phyloP scores from a whole-genome alignment of 2,888 invertebrate species.

The Aleiodes alternator region DNA sequence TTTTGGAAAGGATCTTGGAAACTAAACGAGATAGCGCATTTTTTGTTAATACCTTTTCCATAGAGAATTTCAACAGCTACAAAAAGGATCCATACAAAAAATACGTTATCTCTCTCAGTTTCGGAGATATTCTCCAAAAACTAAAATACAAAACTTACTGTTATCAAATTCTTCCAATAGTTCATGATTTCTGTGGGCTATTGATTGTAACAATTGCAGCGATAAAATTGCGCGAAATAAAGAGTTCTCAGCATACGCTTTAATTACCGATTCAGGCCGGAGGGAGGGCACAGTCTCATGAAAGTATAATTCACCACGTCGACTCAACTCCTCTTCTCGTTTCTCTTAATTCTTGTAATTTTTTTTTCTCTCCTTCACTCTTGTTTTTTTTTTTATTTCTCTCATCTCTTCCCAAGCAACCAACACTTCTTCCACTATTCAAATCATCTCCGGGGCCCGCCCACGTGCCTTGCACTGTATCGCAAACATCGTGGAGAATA shows the following conservation, averaged over 20 bases:
- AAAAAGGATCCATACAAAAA: no score
- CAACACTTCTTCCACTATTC: slow-evolving; percentile 53
- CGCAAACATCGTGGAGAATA: slow-evolving; percentile 12
- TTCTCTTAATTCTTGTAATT: slow-evolving; percentile 14
- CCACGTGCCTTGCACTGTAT: slow-evolving; percentile 44
- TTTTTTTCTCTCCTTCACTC: slow-evolving; percentile 17
- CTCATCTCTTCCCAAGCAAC: slow-evolving; percentile 42
- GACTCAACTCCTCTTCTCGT: slow-evolving; percentile 34
- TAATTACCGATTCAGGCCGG: slow-evolving; percentile 66
- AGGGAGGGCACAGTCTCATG: slow-evolving; percentile 62
- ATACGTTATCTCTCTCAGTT: no score
- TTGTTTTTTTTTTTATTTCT: slow-evolving; percentile 36
- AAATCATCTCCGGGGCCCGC: slow-evolving; percentile 53
- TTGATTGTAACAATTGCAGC: slow-evolving; percentile 3
- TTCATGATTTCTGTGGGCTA: not conserved
- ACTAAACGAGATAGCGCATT: no score
- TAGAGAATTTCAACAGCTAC: no score
- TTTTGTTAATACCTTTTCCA: no score
- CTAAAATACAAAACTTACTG: no score
- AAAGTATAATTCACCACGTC: slow-evolving; percentile 65
- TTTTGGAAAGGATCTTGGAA: no score
- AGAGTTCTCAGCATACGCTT: slow-evolving; percentile 57
- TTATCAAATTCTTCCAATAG: no score
- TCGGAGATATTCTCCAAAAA: no score
- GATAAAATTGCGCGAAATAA: not conserved